These are phyloP conservation scores for Nephrotoma guestfalica DNA, from an alignment of 2,888 invertebrate species.

Conservation along the genomic window DNA sequence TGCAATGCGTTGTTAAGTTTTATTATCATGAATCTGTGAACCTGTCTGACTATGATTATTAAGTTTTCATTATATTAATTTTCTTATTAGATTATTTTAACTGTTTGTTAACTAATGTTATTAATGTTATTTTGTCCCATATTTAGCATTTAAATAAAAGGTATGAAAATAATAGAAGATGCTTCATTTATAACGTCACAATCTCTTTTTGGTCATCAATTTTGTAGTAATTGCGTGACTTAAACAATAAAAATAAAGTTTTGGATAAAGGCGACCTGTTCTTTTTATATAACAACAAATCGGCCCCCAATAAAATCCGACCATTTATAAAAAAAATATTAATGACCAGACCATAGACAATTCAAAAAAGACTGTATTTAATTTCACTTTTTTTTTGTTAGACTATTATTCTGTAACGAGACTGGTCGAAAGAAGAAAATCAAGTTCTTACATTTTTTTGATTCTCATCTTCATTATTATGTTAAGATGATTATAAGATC, in stretches of 20 bases:
- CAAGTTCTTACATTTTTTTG: background rate
- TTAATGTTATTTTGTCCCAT: background rate
- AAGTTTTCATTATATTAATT: background rate
- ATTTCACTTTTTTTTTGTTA: background rate
- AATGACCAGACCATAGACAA: background rate
- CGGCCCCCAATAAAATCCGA: background rate
- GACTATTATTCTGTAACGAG: background rate
- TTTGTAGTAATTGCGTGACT: background rate
- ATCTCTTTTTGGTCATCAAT: background rate
- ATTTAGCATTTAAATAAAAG: background rate
- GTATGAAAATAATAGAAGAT: too few species aligned
- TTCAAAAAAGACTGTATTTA: background rate
- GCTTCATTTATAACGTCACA: background rate
- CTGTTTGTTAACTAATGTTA: background rate
- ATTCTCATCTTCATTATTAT: background rate
- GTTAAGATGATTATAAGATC: background rate
- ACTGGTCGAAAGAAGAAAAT: background rate
- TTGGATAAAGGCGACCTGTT: background rate
- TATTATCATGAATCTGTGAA: too few species aligned
- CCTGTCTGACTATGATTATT: too few species aligned
- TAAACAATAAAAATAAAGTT: background rate
- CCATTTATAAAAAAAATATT: background rate
- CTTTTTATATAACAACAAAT: background rate
- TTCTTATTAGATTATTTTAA: background rate
- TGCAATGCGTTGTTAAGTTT: too few species aligned